Evolutionary conservation across 2,888 invertebrate genomes (phyloP).

Genomic region (Liopterus haemorrhoidalis): DNA sequence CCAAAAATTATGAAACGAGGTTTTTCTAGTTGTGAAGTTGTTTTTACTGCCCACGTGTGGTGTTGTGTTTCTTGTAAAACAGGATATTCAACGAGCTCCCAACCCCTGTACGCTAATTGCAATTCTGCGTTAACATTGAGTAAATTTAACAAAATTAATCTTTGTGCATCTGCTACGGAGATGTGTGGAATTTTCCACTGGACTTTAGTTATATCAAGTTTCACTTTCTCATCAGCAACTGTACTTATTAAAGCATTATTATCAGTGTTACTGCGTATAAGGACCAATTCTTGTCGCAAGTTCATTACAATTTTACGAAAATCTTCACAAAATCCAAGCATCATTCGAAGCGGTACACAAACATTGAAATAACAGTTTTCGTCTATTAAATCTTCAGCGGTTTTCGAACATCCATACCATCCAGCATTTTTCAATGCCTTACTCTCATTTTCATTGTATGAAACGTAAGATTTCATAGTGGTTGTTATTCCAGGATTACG

Average conservation of each 20-base stretch:
- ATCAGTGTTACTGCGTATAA: slow-evolving; percentile 32
- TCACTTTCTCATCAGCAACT: slow-evolving; percentile 18
- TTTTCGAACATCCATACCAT: slow-evolving; percentile 22
- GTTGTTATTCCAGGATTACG: slow-evolving; percentile 38
- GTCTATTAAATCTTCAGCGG: slow-evolving; percentile 19
- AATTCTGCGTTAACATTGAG: slow-evolving; percentile 15
- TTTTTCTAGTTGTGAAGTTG: slow-evolving; percentile 37
- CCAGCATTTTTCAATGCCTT: slow-evolving; percentile 33
- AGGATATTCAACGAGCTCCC: slow-evolving; percentile 41
- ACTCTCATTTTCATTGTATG: slow-evolving; percentile 32
- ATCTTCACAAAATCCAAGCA: slow-evolving; percentile 39
- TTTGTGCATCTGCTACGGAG: slow-evolving; percentile 31
- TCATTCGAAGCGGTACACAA: slow-evolving; percentile 35
- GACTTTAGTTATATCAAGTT: slow-evolving; percentile 24
- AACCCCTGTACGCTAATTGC: slow-evolving; percentile 35
- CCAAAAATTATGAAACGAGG: slow-evolving; percentile 41
- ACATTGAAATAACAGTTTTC: slow-evolving; percentile 34
- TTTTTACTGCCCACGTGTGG: slow-evolving; percentile 38
- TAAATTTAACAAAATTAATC: slow-evolving; percentile 29
- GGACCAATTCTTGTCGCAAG: slow-evolving; percentile 39
- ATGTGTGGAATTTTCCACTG: slow-evolving; percentile 28
- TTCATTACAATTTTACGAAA: slow-evolving; percentile 40
- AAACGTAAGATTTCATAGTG: slow-evolving; percentile 38
- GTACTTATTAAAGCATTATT: slow-evolving; percentile 33
- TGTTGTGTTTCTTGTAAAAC: slow-evolving; percentile 36